Conservation (phyloP, 2,888 invertebrate genomes). For the Pasiphila rectangulata region DNA sequence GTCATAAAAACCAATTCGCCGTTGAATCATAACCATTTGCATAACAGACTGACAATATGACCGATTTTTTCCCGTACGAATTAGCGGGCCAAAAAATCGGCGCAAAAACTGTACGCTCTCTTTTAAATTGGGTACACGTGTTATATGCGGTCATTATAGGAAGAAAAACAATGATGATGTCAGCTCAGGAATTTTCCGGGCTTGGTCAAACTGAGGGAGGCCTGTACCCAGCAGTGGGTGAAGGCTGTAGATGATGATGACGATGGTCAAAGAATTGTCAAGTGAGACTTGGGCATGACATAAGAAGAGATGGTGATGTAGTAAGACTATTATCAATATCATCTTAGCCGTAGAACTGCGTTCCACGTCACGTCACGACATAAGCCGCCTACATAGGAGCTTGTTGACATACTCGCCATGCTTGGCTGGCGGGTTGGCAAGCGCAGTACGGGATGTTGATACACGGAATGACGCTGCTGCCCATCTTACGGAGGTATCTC, state of each 20-base stretch:
- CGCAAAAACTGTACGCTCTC: constrained; percentile 53
- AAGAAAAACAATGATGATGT: constrained; percentile 64
- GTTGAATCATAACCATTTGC: constrained; percentile 38
- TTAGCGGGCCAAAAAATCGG: constrained; percentile 40
- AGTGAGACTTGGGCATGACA: constrained; percentile 3
- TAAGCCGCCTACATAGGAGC: too few relatives aligned
- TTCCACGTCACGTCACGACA: too few relatives aligned
- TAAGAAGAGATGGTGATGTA: neutral
- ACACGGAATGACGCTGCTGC: too few relatives aligned
- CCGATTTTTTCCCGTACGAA: constrained; percentile 40
- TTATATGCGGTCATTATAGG: constrained; percentile 58
- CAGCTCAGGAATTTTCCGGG: constrained; percentile 47
- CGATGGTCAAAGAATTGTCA: constrained; percentile 34
- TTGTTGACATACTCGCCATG: too few relatives aligned
- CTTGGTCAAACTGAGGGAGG: too few relatives aligned
- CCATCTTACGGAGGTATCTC: too few relatives aligned
- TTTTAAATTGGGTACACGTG: constrained; percentile 62
- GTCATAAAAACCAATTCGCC: constrained; percentile 24
- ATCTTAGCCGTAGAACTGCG: too few relatives aligned
- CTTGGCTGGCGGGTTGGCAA: too few relatives aligned
- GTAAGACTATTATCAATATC: too few relatives aligned
- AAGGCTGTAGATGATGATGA: too few relatives aligned
- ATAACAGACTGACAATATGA: constrained; percentile 27
- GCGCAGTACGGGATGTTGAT: too few relatives aligned
- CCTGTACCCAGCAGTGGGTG: too few relatives aligned